Evolutionary conservation across 2,888 invertebrate genomes (phyloP).

Genomic region (Metacarcinus magister): DNA sequence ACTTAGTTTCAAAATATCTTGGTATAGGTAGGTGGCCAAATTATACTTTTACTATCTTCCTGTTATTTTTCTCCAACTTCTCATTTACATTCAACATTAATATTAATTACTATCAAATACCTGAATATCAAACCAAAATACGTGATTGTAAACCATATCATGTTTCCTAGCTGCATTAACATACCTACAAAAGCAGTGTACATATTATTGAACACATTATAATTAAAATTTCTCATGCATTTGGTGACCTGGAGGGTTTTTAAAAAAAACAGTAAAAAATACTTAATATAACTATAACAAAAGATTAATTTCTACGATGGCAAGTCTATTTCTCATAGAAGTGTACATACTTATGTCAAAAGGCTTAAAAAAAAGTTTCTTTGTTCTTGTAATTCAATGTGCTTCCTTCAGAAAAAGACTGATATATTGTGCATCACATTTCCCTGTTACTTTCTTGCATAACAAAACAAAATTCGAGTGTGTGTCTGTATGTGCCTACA

Average conservation of each 20-base stretch:
- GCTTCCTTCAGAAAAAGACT: neutral
- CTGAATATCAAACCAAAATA: neutral
- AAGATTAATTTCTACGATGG: neutral
- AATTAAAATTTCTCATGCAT: neutral
- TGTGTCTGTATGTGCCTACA: neutral
- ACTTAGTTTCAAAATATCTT: neutral
- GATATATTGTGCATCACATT: neutral
- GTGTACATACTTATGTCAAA: neutral
- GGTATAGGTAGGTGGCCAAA: neutral
- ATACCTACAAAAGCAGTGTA: slow-evolving; percentile 2
- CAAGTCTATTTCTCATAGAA: neutral
- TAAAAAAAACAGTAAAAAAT: neutral
- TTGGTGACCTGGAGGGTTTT: neutral
- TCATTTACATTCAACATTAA: neutral
- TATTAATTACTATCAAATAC: neutral
- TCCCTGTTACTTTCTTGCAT: neutral
- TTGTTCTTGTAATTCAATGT: neutral
- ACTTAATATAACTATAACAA: neutral
- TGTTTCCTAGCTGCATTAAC: neutral
- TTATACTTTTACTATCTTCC: neutral
- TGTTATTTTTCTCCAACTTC: neutral
- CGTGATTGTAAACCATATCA: neutral
- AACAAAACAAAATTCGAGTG: neutral
- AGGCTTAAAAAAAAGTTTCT: neutral
- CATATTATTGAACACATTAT: neutral